These are phyloP conservation scores for Tokudaia muenninki DNA, from an alignment of 2,797 vertebrate species.

Conservation along the genomic window DNA sequence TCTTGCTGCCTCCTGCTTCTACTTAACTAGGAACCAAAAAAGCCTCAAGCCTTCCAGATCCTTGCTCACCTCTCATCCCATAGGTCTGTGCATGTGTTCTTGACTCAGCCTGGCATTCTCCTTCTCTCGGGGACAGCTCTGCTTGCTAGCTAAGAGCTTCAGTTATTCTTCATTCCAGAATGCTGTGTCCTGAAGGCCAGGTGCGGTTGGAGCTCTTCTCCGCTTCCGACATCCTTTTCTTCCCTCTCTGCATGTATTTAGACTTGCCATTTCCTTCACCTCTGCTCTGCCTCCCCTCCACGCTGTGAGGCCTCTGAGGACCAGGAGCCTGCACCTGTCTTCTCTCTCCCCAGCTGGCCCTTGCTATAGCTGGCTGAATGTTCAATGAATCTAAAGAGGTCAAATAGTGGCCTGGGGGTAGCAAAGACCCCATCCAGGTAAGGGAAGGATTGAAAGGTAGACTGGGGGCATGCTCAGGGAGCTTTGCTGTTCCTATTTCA, in stretches of 20 bases:
- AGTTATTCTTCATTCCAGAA: not conserved
- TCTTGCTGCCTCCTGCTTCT: not conserved
- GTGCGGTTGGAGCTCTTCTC: not conserved
- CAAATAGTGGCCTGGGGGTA: not conserved
- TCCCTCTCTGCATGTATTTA: not conserved
- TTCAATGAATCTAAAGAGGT: constrained; percentile 21
- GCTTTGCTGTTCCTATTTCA: not conserved
- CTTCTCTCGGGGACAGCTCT: not conserved
- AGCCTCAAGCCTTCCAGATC: not conserved
- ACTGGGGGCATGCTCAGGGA: not conserved
- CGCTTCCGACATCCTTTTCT: not conserved
- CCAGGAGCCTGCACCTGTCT: not conserved
- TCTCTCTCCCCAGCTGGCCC: not conserved
- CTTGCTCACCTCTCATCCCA: not conserved
- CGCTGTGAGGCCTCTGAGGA: not conserved
- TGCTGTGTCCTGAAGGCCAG: not conserved
- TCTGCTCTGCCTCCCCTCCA: not conserved
- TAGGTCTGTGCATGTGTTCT: not conserved
- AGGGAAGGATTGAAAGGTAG: not conserved
- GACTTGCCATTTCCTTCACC: not conserved
- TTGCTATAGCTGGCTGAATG: not conserved
- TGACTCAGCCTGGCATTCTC: not conserved
- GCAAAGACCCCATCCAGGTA: not conserved
- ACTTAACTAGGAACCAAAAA: not conserved
- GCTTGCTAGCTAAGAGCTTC: not conserved